A percentile compares a stretch with the other conserved stretches of the same genome.
These are phyloP conservation scores for Venustoraphidia nigricollis DNA, from an alignment of 2,888 invertebrate species.

Conservation along the genomic window DNA sequence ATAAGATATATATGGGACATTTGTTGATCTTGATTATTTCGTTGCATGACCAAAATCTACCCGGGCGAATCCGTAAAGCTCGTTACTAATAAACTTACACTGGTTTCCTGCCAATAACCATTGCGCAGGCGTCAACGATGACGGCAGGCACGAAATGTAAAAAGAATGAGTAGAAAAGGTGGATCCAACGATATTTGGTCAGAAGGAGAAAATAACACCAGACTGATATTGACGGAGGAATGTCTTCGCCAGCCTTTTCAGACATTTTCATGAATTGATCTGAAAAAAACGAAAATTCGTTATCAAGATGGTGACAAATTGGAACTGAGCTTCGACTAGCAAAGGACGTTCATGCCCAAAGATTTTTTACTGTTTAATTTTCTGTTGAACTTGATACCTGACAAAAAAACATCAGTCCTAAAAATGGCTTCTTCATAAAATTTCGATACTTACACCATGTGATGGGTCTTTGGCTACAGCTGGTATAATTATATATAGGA, in stretches of 20 bases:
- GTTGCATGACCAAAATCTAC: no score
- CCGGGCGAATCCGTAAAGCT: no score
- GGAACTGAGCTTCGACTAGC: no score
- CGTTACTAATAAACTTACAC: constrained; percentile 30
- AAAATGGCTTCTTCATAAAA: background rate
- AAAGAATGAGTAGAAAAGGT: constrained; percentile 38
- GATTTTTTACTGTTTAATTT: no score
- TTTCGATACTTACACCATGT: constrained; percentile 12
- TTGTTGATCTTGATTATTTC: no score
- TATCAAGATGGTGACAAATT: background rate
- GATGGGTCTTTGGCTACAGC: constrained; percentile 11
- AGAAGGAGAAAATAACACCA: constrained; percentile 49
- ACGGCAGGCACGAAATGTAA: constrained; percentile 47
- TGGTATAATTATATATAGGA: constrained; percentile 5
- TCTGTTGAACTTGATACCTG: no score
- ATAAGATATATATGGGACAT: no score
- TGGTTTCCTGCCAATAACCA: constrained; percentile 44
- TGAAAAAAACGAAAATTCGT: constrained; percentile 17
- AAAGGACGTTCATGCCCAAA: no score
- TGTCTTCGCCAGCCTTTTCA: constrained; percentile 34
- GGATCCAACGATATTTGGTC: constrained; percentile 38
- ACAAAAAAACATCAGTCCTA: no score
- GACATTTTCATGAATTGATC: constrained; percentile 37
- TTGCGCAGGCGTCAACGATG: constrained; percentile 35
- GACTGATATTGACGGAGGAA: constrained; percentile 40